A percentile compares a stretch with the other conserved stretches of the same genome.
Conservation (phyloP, 2,888 invertebrate genomes). For the Bellardia bayeri region DNA sequence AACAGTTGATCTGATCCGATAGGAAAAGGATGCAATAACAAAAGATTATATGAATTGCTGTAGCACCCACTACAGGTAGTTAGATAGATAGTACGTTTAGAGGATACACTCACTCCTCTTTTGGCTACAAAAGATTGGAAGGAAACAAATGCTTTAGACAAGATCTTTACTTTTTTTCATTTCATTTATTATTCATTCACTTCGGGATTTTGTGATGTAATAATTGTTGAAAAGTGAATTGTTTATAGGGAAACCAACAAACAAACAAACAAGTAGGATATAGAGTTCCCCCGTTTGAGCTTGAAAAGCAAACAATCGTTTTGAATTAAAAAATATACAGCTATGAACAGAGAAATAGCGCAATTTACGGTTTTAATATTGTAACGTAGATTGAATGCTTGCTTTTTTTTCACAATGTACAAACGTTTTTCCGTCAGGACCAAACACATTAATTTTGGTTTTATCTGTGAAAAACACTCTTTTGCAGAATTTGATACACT, state of each 20-base stretch:
- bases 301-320: neutral
- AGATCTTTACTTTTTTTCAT: slow-evolving; percentile 39
- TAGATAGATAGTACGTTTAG: slow-evolving; percentile 11
- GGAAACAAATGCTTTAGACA: slow-evolving; percentile 67
- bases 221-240: slow-evolving; percentile 30
- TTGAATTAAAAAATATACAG: neutral
- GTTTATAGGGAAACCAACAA: neutral
- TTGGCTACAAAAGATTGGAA: slow-evolving; percentile 29
- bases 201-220: slow-evolving; percentile 22
- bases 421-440: no score
- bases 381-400: no score
- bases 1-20: slow-evolving; percentile 54
- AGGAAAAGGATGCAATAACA: slow-evolving; percentile 61
- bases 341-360: no score
- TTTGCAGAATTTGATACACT: no score
- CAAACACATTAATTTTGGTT: no score
- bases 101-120: slow-evolving; percentile 8
- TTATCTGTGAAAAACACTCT: no score
- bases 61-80: slow-evolving; percentile 69
- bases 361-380: no score
- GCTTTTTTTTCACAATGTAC: no score
- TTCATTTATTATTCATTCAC: neutral
- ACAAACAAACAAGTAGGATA: neutral
- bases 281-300: neutral
- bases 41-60: slow-evolving; percentile 53